Evolutionary conservation across 2,797 vertebrate species (phyloP).

Genomic region (Hydrophis major): DNA sequence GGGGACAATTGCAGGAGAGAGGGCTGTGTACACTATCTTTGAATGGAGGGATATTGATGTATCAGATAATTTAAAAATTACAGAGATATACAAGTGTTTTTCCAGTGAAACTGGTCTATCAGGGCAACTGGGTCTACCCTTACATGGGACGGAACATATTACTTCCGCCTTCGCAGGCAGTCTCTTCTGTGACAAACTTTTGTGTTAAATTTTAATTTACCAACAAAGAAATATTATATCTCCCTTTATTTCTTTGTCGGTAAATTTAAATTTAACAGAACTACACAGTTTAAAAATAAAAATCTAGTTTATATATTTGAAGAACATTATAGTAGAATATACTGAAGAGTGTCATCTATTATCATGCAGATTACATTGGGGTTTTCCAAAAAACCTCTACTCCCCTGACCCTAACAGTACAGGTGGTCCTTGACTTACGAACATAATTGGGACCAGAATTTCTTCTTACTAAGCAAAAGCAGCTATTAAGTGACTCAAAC

Average conservation of each 20-base stretch:
- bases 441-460: not conserved
- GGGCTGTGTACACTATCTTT: not conserved
- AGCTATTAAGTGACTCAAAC: not conserved
- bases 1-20: not conserved
- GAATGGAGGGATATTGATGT: not conserved
- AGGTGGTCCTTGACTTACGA: not conserved
- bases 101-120: too few species aligned
- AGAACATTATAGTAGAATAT: not conserved
- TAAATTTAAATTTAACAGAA: not conserved
- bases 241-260: too few species aligned
- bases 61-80: not conserved
- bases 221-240: too few species aligned
- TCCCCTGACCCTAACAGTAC: not conserved
- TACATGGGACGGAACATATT: too few species aligned
- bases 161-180: too few species aligned
- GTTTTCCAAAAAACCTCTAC: not conserved
- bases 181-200: too few species aligned
- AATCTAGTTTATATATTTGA: not conserved
- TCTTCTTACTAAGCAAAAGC: not conserved
- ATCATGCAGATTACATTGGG: not conserved
- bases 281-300: not conserved
- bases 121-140: too few species aligned
- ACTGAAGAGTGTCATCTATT: not conserved
- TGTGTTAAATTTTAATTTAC: too few species aligned
- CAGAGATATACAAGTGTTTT: too few species aligned